Evolutionary conservation across 2,113 vertebrate species (phyloP).

Genomic region (Cyanocitta stelleri): DNA sequence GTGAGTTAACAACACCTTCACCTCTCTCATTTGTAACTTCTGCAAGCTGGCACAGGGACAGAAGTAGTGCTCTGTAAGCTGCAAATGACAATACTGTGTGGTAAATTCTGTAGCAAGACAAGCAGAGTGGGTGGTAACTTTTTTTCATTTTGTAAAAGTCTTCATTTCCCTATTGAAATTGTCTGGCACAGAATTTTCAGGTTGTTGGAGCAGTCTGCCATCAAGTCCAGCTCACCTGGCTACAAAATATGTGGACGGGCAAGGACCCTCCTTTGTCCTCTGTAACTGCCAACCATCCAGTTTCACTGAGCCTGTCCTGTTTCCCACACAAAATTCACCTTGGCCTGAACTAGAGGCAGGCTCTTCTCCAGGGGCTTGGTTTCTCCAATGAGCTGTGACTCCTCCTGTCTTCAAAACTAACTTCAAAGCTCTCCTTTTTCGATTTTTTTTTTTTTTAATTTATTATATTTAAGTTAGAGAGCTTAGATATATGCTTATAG

Average conservation of each 20-base stretch:
- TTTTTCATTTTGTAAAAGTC: not conserved
- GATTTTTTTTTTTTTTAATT: not conserved
- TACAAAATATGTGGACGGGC: not conserved
- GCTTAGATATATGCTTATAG: fast-evolving
- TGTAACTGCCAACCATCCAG: not conserved
- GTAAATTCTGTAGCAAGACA: not conserved
- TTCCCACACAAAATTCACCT: not conserved
- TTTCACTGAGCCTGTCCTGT: not conserved
- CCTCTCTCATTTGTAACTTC: not conserved
- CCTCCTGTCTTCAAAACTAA: not conserved
- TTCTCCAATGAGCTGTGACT: not conserved
- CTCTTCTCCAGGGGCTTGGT: not conserved
- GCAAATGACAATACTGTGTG: not conserved
- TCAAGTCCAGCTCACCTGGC: not conserved
- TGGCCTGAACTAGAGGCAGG: not conserved
- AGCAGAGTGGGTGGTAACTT: not conserved
- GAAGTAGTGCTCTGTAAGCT: not conserved
- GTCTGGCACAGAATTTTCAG: not conserved
- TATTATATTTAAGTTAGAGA: not conserved
- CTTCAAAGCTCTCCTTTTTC: not conserved
- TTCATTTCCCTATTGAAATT: not conserved
- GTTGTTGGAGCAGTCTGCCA: not conserved
- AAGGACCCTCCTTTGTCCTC: not conserved
- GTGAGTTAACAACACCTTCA: not conserved
- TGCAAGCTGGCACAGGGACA: not conserved